phyloP scores from a whole-genome alignment of 2,888 invertebrate genomes.

The Liodrosophila aerea region DNA sequence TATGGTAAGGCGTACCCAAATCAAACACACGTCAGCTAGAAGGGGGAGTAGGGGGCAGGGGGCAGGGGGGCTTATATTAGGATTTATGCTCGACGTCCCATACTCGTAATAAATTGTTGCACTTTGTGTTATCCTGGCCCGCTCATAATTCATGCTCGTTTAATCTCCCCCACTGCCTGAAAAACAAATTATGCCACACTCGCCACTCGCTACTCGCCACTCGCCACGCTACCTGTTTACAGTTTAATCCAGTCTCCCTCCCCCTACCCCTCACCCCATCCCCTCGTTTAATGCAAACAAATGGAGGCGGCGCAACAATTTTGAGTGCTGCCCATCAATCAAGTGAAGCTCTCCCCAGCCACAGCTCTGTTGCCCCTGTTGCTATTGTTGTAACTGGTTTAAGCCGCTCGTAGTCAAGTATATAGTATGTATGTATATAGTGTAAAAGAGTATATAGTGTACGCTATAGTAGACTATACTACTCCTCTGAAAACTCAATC shows the following conservation, averaged over 20 bases:
- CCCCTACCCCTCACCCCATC: not conserved
- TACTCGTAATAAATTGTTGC: slow-evolving; percentile 56
- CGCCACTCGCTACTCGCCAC: slow-evolving; percentile 9
- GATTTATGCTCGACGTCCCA: slow-evolving; percentile 46
- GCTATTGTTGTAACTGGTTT: not conserved
- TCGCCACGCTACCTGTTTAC: slow-evolving; percentile 21
- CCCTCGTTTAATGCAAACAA: slow-evolving; percentile 50
- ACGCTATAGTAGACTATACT: no score
- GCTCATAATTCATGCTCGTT: slow-evolving; percentile 27
- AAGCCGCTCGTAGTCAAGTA: not conserved
- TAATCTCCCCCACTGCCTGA: slow-evolving; percentile 23
- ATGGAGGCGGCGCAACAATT: slow-evolving; percentile 55
- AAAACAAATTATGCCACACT: not conserved
- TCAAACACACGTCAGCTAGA: slow-evolving; percentile 30
- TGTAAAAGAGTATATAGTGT: no score
- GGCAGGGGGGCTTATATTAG: slow-evolving; percentile 30
- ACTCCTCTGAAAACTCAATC: not conserved
- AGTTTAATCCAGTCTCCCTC: slow-evolving; percentile 23
- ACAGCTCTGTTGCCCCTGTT: accelerated
- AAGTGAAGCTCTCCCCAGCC: slow-evolving; percentile 10
- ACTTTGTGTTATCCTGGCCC: slow-evolving; percentile 29
- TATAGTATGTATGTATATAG: not conserved
- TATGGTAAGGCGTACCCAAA: slow-evolving; percentile 23
- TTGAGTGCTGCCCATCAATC: slow-evolving; percentile 59
- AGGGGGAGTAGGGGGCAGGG: slow-evolving; percentile 3